Conservation (phyloP, 2,797 vertebrate species). For the Xiphorhynchus erythropygius region DNA sequence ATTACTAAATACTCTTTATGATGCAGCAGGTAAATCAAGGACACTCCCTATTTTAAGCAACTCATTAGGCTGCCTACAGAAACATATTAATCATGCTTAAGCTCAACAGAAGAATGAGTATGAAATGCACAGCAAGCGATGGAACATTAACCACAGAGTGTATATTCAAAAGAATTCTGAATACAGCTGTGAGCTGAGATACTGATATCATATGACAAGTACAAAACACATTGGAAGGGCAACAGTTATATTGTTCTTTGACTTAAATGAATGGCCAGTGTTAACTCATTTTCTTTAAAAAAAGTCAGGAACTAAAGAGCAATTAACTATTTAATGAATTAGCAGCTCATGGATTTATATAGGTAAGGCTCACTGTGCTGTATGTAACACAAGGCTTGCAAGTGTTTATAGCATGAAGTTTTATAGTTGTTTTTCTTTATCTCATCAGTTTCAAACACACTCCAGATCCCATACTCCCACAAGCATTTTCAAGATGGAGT, state of each 20-base stretch:
- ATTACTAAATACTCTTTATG: background rate
- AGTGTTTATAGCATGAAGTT: conserved; percentile 61
- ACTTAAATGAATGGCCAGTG: background rate
- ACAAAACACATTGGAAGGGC: background rate
- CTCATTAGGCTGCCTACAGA: conserved; percentile 4
- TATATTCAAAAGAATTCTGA: background rate
- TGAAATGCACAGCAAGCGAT: background rate
- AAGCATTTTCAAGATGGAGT: conserved; percentile 63
- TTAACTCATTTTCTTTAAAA: background rate
- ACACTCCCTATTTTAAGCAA: conserved; percentile 27
- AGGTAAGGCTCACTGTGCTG: background rate
- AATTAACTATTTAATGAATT: conserved; percentile 56
- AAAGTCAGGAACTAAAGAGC: background rate
- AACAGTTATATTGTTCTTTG: background rate
- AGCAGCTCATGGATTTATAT: conserved; percentile 37
- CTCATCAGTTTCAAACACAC: conserved; percentile 59
- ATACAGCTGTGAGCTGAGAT: background rate
- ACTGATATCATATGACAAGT: background rate
- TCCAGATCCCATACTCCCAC: conserved; percentile 52
- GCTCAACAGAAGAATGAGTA: background rate
- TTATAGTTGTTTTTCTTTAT: conserved; percentile 71
- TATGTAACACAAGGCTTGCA: background rate
- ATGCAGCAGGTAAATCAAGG: conserved; percentile 15
- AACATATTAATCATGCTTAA: conserved; percentile 33
- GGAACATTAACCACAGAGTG: background rate